Evolutionary conservation across 2,888 invertebrate species (phyloP), one percentile per base, ranked within the genome.

Genomic region (Pammene fasciana): DNA sequence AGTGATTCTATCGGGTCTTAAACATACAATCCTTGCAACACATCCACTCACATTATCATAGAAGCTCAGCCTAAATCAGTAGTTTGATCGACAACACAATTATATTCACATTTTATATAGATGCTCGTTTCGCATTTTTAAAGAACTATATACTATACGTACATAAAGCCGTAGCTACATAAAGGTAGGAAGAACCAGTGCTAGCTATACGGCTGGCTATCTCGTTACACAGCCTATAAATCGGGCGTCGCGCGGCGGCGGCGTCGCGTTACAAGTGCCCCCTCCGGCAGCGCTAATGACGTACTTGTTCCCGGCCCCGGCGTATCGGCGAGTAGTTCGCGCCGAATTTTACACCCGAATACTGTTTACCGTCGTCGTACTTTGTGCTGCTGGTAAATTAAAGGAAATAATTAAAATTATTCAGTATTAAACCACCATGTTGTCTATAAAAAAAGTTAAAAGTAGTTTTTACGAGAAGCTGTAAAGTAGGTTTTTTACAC

Each of bases 261-360:
- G 79, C 79, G 78, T 80, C 82, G 76, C 75, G 75, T 78, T 77
- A 77, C 83, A 78, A 81, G 81, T 76, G 78, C 79, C 80, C 74
- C 74, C 78, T 77, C 75, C 72, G 60, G 62, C 62, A 26, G 76
- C 82, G 71, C 82, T 82, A 83, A 83, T 81, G 83, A 83, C 79
- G 77, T 77, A 76, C 82, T 83, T 82, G 79, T 81, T 77, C 70
- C 66, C 72, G 71, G 73, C 73, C 73, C 72, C 73, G 50, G 38
- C 36, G 46, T 34, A 8, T 41, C 18, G 16, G 57, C 11, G 52
- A 38, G 55, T 55, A 46, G 26, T 60, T 60, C 46, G n/a, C 50
- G 50, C 62, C 62, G 38, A 62, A 62, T 62, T 62, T 62, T 41
- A 62, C 62, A 62, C 61, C 61, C 50, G 38, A 62, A 52, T 41